A percentile compares a stretch with the other conserved stretches of the same genome.
These are phyloP conservation scores for Pristionchus pacificus DNA, from an alignment of 1,140 invertebrate genomes.

Conservation along the genomic window DNA sequence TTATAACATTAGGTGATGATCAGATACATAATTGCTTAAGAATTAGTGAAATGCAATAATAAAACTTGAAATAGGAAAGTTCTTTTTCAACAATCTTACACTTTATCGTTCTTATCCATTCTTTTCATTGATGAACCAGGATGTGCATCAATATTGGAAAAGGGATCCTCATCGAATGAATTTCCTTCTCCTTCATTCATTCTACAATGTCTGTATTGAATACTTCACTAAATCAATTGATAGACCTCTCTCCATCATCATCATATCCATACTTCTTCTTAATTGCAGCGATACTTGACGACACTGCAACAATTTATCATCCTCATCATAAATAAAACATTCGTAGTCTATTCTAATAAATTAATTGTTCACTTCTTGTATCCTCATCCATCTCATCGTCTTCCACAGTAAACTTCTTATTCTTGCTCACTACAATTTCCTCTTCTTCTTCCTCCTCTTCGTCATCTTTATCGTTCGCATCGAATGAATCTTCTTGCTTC, in stretches of 20 bases:
- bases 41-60: too few species aligned
- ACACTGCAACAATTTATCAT: background rate
- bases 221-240: background rate
- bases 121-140: too few species aligned
- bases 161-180: background rate
- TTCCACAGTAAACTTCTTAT: background rate
- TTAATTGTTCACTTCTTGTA: background rate
- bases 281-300: background rate
- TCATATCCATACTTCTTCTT: background rate
- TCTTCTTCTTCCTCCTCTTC: background rate
- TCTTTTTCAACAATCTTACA: too few species aligned
- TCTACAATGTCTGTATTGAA: too few species aligned
- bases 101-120: too few species aligned
- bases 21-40: too few species aligned
- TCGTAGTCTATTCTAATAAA: background rate
- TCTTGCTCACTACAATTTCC: background rate
- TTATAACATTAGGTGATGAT: too few species aligned
- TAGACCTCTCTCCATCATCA: background rate
- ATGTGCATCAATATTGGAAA: too few species aligned
- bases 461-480: too few species aligned
- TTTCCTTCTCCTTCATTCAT: background rate
- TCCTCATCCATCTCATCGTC: background rate
- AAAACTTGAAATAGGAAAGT: too few species aligned
- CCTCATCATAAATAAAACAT: background rate
- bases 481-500: too few species aligned